Base-by-base conservation (phyloP, 2,113 vertebrate genomes). In the Cettia cetti region DNA sequence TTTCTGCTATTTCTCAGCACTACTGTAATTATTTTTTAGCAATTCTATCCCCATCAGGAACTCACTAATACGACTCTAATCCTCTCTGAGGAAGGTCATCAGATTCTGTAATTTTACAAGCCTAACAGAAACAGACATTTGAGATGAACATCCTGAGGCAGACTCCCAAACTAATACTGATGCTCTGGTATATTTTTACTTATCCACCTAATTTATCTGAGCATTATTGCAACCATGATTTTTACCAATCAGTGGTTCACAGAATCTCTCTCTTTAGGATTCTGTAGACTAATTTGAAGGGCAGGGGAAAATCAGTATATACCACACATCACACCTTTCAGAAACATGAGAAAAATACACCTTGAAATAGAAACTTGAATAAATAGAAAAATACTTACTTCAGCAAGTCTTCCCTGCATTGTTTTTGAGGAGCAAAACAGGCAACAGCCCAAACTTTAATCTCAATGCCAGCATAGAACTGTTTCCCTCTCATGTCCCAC, bases 401-500 rank as follows among this genome's bases (percentile, higher is more conserved):
- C 63, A 99, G 98, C 96, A 99, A 98, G 95, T 99, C 99, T 96
- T 99, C 99, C 91, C 99, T 98, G 96, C 99, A 99, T 93, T 99
- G 99, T 96, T 99, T 99, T 97, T 99, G 99, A 89, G 99, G 99
- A 68, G 99, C 99, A 95, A 99, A 99, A 97, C 99, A 99, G 96
- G 99, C 99, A 96, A 99, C 99, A 33, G 99, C 99, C 99, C 99
- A 99, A 69, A 99, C 99, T 98, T 99, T 99, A 98, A 99, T 99
- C 98, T 99, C 99, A 57, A 99, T 99, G 89, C 99, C 99, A 53
- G 99, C 99, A 80, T 99, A 99, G 98, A 99, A 99, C 97, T 99
- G 99, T 96, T 99, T 99, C 94, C 99, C 99, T 95, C 99, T 98
- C 99, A 99, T 99, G 97, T 99, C 99, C 99, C 99, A 99, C 84